A percentile compares a stretch with the other conserved stretches of the same genome.
These are phyloP conservation scores for Acrocephalus scirpaceus DNA, from an alignment of 2,797 vertebrate genomes.

Conservation along the genomic window DNA sequence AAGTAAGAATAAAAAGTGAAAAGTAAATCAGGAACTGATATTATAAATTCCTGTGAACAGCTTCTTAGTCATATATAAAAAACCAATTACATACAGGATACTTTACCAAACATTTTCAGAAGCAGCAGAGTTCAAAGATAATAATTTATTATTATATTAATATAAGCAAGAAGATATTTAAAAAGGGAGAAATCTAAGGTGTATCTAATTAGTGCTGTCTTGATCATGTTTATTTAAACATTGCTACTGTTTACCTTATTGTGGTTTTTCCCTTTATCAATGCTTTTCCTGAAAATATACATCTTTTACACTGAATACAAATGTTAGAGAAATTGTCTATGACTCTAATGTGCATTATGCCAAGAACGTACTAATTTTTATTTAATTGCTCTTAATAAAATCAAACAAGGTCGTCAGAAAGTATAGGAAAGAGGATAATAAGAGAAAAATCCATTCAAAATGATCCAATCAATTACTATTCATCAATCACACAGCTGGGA, in stretches of 20 bases:
- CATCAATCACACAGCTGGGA: not conserved
- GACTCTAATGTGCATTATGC: not conserved
- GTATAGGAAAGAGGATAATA: not conserved
- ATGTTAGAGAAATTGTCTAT: not conserved
- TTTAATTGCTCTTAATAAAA: not conserved
- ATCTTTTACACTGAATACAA: not conserved
- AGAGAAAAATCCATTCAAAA: not conserved
- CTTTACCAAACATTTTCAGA: not conserved
- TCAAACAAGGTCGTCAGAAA: not conserved
- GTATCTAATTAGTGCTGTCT: not conserved
- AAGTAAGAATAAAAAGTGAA: constrained; percentile 25
- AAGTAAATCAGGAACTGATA: constrained; percentile 7
- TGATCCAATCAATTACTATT: not conserved
- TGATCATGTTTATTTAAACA: not conserved
- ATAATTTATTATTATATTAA: not conserved
- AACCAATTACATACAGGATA: not conserved
- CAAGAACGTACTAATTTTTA: not conserved
- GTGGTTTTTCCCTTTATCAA: not conserved
- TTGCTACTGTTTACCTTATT: not conserved
- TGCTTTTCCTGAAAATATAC: not conserved
- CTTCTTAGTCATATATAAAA: not conserved
- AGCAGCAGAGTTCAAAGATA: not conserved
- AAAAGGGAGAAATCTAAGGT: not conserved
- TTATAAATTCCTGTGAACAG: not conserved
- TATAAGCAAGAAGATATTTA: not conserved